Evolutionary conservation across 2,888 invertebrate species (phyloP), one percentile per base, ranked within the genome.

Genomic region (Aromia moschata): DNA sequence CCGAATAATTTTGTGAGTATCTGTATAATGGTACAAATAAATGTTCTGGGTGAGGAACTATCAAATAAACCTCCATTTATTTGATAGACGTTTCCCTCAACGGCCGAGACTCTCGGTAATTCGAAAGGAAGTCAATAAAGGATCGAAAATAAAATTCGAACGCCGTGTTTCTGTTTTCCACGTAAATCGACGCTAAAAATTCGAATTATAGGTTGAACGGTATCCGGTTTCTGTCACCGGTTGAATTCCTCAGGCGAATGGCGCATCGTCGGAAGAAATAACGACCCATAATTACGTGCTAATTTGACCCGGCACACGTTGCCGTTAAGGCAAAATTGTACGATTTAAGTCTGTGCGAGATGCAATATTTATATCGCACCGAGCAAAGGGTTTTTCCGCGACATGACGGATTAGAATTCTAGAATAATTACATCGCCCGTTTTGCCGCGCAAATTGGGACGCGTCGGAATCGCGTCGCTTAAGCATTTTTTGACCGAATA

Each of bases 161-260:
- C n/a, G n/a, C 7, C 7, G 25, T 7, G 25, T 25, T 25, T 7
- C 14, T 38, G 15, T 14, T 38, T 14, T 11, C 14, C 16, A 2
- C 7, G 38, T 15, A 15, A 15, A 16, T 40, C 16, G 16, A 40
- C 38, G 15, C 7, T 40, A 40, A 40, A 40, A 40, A 40, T 40
- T 40, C 14, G 38, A 40, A 40, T 40, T 15, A 4, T 40, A 40
- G 4, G 16, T 40, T 15, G 5, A 3, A 16, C 3, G 16, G 15
- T 15, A 16, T 16, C 16, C 38, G 14, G 16, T 11, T 16, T 15
- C 16, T 16, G 16, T 9, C 38, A 16, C 1, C 3, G 16, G 38
- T n/a, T 40, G 16, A 40, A 16, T 4, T 40, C 16, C 2, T 10
- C 38, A 15, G 16, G 38, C 10, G 38, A 40, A 40, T 40, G 16